These are phyloP conservation scores for Synergus umbraculus DNA, from an alignment of 2,888 invertebrate species.

Conservation along the genomic window DNA sequence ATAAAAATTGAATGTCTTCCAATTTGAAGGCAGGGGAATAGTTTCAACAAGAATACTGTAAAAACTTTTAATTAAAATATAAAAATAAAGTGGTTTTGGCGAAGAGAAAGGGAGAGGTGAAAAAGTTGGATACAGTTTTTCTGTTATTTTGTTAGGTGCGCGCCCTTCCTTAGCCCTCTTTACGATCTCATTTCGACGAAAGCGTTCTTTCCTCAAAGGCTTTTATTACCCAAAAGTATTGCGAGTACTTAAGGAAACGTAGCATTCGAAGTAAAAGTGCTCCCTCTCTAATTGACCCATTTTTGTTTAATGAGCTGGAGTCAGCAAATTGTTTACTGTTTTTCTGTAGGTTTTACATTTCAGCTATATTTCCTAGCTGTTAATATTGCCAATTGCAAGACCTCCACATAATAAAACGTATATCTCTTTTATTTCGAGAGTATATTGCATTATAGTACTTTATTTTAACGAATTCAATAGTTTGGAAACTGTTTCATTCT, in stretches of 20 bases:
- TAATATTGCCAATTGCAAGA: no score
- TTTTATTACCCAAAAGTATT: slow-evolving; percentile 29
- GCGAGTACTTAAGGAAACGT: slow-evolving; percentile 26
- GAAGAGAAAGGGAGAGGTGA: not conserved
- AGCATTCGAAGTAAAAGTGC: slow-evolving; percentile 26
- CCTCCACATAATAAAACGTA: not conserved
- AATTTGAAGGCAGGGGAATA: no score
- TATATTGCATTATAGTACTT: no score
- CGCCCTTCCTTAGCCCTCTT: slow-evolving; percentile 8
- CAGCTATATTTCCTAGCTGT: not conserved
- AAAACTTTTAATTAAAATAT: slow-evolving; percentile 12
- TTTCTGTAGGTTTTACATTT: slow-evolving; percentile 17
- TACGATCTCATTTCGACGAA: slow-evolving; percentile 33
- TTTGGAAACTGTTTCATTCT: no score
- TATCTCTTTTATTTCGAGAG: not conserved
- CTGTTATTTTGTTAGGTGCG: not conserved
- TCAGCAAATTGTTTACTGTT: slow-evolving; percentile 33
- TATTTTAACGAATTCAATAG: no score
- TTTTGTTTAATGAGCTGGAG: slow-evolving; percentile 24
- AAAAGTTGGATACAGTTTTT: not conserved
- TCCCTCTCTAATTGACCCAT: slow-evolving; percentile 36
- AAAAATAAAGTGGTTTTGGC: not conserved
- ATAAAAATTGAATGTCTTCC: no score
- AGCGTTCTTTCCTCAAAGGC: slow-evolving; percentile 29
- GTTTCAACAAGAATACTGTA: not conserved